Evolutionary conservation across 2,797 vertebrate genomes (phyloP), one percentile per base, ranked within the genome.

Genomic region (Lagocephalus sceleratus): DNA sequence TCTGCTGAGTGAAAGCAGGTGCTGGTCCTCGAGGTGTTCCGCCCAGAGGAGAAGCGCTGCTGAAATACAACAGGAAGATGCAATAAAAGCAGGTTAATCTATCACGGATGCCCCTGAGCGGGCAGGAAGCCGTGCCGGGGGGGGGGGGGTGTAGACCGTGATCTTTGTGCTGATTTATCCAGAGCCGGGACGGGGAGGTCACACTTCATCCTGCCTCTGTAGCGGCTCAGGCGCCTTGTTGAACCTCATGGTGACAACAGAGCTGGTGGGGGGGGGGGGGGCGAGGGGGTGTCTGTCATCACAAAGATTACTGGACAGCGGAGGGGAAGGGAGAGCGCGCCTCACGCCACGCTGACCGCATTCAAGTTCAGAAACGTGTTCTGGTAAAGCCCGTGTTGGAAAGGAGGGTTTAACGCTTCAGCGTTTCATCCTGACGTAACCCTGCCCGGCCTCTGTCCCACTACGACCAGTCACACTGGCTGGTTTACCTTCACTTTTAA

Each of bases 31-130:
- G 39, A 50, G 54, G 43, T 5, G 3, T 54, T 19, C 16, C 7
- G 22, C 75, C 48, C 59, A 26, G 43, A 46, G 26, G 48, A 71
- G 63, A 66, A 52, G 56, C 58, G 73, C 66, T 63, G 55, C 66
- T 52, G 54, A 52, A 60, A 69, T 43, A 47, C 58, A 46, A 50
- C 46, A 50, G 60, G 61, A 57, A 32, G 26, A 63, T 66, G 68
- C 60, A 79, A 68, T 75, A 71, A 82, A 79, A 63, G 41, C 43
- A 47, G 26, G 51, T 61, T 43, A 59, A 88, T 87, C 64, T 55
- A 78, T 85, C 79, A 82, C 35, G 48, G 54, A 58, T 38, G 59
- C 46, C 53, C 47, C 50, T 3, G 52, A 66, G 55, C 51, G 46
- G 66, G 41, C 43, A 54, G 45, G 47, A 54, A 51, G 68, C 57